Evolutionary conservation across 2,888 invertebrate genomes (phyloP).

Genomic region (Morinoia aosen): DNA sequence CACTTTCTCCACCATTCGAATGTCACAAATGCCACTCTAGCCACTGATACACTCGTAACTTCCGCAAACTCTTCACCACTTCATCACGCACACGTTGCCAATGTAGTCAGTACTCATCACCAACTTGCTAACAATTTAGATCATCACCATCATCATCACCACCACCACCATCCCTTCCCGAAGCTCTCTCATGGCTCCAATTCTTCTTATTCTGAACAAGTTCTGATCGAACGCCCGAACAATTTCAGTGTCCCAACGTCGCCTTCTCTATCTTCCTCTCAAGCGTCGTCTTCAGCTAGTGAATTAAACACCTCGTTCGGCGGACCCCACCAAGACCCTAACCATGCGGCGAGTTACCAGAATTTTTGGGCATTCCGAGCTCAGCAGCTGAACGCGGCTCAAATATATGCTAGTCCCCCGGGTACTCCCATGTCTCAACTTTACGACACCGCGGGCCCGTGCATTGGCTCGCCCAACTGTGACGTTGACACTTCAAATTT

Average conservation of each 20-base stretch:
- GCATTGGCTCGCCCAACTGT: conserved; percentile 11
- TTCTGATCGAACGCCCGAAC: conserved; percentile 26
- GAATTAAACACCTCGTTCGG: conserved; percentile 28
- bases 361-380: conserved; percentile 65
- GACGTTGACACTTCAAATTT: conserved; percentile 16
- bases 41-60: conserved; percentile 22
- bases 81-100: conserved; percentile 37
- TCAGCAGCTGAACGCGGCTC: conserved; percentile 66
- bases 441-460: conserved; percentile 65
- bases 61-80: conserved; percentile 32
- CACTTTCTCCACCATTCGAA: not conserved
- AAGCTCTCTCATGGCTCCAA: conserved; percentile 47
- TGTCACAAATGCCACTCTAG: conserved; percentile 33
- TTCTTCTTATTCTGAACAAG: conserved; percentile 48
- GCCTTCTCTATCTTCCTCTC: conserved; percentile 43
- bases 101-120: conserved; percentile 37
- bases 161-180: conserved; percentile 49
- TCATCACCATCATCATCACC: conserved; percentile 46
- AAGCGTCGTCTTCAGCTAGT: conserved; percentile 38
- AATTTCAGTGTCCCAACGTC: conserved; percentile 45
- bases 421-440: conserved; percentile 66
- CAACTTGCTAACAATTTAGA: not conserved
- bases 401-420: conserved; percentile 67
- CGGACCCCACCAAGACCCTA: conserved; percentile 44
- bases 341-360: conserved; percentile 61